Evolutionary conservation across 2,888 invertebrate species (phyloP).

Genomic region (Clepsis dumicolana): DNA sequence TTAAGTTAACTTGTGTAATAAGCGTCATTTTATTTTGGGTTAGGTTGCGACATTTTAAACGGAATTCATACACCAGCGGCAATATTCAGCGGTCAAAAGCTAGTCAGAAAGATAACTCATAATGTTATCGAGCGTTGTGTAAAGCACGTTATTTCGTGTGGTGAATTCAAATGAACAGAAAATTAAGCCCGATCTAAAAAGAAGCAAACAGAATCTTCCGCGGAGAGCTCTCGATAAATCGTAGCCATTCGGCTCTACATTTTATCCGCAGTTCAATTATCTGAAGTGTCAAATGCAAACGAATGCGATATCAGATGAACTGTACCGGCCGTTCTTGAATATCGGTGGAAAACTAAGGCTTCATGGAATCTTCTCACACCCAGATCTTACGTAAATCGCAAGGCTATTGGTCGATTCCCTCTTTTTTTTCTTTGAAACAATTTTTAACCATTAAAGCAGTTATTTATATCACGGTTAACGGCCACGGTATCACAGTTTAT

Average conservation of each 20-base stretch:
- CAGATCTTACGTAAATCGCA: not conserved
- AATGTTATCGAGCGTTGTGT: not conserved
- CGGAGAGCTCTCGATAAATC: slow-evolving; percentile 9
- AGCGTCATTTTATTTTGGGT: slow-evolving; percentile 1
- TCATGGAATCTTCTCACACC: not conserved
- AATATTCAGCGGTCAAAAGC: not conserved
- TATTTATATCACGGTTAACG: too few species aligned
- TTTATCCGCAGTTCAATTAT: slow-evolving; percentile 21
- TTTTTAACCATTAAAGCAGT: too few species aligned
- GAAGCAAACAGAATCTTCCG: slow-evolving; percentile 13
- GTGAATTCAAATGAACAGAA: slow-evolving; percentile 7
- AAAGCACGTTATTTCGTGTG: not conserved
- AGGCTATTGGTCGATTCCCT: not conserved
- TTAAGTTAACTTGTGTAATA: slow-evolving; percentile 10
- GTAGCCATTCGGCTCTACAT: slow-evolving; percentile 10
- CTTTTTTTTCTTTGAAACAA: not conserved
- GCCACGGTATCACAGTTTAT: too few species aligned
- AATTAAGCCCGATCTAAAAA: slow-evolving; percentile 2
- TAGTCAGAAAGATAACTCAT: too few species aligned
- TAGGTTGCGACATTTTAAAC: not conserved
- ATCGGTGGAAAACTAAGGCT: not conserved
- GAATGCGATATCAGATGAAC: slow-evolving; percentile 19
- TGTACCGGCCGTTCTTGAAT: slow-evolving; percentile 1
- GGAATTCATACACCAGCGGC: not conserved
- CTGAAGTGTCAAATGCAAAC: slow-evolving; percentile 25